Evolutionary conservation across 2,113 vertebrate species (phyloP), one percentile per base, ranked within the genome.

Genomic region (Corvus moneduloides): DNA sequence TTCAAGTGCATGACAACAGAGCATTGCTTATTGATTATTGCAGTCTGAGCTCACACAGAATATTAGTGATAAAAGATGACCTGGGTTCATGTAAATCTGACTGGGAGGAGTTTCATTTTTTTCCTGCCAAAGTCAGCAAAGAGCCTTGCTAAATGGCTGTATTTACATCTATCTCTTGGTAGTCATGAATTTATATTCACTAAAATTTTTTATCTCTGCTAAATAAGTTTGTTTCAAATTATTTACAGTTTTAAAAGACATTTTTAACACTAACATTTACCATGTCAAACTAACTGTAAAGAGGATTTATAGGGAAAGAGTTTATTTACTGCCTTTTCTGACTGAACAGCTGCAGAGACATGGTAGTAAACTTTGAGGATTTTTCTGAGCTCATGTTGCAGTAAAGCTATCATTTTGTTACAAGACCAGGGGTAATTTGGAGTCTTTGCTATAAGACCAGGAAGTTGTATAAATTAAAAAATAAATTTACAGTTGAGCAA

Each of bases 321-420:
- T 92, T 73, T 91, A 72, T 95, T 97, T 95, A 79, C 81, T 93
- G 28, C 44, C 24, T 94, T 94, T 94, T 96, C 67, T 93, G 68
- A 81, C 79, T 73, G 78, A 73, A 41, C 61, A 33, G 23, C 67
- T 93, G 84, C 64, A 94, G 81, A 86, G 88, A 90, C 88, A 82
- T 7, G 56, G 81, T 58, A 79, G 90, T 93, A 97, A 97, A 93
- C 73, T 71, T 32, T 8, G 77, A 89, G 11, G 58, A 39, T 77
- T 55, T 94, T 69, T 89, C 88, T 66, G 55, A 79, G 85, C 78
- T 79, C 46, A 6, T 89, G 61, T 55, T 69, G 58, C 54, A 73
- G n/a, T 93, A 95, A 92, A 97, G 41, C 51, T 79, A 43, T 91
- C 27, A 54, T 75, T 84, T 95, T 93, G 80, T 97, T 44, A 66